Conservation (phyloP, 2,797 vertebrate genomes). For the Channallabes apus region DNA sequence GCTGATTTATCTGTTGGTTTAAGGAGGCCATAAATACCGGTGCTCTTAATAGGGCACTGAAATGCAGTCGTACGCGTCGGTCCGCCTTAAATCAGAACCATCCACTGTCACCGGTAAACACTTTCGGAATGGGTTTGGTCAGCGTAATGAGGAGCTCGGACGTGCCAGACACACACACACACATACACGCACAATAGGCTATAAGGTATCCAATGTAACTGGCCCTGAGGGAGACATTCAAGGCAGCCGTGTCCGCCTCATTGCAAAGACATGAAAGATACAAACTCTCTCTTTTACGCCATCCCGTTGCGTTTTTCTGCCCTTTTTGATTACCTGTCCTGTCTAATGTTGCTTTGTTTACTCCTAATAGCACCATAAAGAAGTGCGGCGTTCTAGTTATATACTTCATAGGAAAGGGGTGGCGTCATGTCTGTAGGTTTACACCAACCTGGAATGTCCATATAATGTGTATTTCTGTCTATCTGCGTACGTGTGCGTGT, state of each 20-base stretch:
- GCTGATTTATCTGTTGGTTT: conserved; percentile 68
- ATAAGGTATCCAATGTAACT: conserved; percentile 44
- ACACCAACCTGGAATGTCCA: conserved; percentile 27
- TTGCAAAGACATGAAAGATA: conserved; percentile 54
- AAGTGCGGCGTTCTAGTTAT: not conserved
- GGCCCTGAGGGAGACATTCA: conserved; percentile 50
- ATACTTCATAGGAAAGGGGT: conserved; percentile 25
- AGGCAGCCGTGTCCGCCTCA: conserved; percentile 44
- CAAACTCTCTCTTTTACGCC: conserved; percentile 31
- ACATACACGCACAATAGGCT: conserved; percentile 16
- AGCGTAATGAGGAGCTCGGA: conserved; percentile 54
- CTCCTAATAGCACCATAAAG: conserved; percentile 28
- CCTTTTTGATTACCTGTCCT: conserved; percentile 40
- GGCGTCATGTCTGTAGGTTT: conserved; percentile 52
- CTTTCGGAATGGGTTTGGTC: conserved; percentile 55
- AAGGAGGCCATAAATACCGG: conserved; percentile 69
- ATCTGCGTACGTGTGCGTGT: conserved; percentile 25
- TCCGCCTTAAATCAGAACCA: conserved; percentile 68
- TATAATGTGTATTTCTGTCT: conserved; percentile 4
- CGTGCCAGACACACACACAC: conserved; percentile 38
- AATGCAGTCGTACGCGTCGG: conserved; percentile 67
- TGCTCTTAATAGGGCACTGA: conserved; percentile 71
- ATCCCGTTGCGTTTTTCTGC: conserved; percentile 18
- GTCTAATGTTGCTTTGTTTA: conserved; percentile 12
- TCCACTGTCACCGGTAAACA: conserved; percentile 58